Percentiles rank a stretch among this genome's conserved stretches.
These are phyloP conservation scores for Sinhomidia bicolor DNA, from an alignment of 2,888 invertebrate species.

Conservation along the genomic window DNA sequence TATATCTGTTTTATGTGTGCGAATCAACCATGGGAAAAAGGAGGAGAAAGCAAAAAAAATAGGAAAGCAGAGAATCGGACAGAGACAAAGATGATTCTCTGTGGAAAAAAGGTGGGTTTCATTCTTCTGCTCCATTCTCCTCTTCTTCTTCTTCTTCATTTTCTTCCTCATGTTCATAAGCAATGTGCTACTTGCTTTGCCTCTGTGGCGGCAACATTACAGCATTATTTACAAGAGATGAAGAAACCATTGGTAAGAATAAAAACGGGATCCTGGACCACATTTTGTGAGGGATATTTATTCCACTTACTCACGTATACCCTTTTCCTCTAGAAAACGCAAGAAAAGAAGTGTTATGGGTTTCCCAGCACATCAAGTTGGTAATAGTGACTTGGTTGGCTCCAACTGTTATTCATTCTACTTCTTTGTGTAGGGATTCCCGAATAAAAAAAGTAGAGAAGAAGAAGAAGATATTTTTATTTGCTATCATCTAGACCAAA, in stretches of 20 bases:
- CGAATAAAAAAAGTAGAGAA: too few species aligned
- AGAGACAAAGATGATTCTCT: slow-evolving; percentile 53
- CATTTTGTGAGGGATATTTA: background rate
- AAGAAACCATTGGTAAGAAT: slow-evolving; percentile 12
- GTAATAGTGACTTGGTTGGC: too few species aligned
- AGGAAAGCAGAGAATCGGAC: background rate
- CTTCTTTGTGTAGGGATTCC: background rate
- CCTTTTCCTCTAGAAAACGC: background rate
- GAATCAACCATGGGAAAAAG: background rate
- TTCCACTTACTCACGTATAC: background rate
- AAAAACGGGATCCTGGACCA: background rate
- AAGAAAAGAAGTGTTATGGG: slow-evolving; percentile 16
- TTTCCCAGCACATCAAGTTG: slow-evolving; percentile 19
- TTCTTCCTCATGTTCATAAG: background rate
- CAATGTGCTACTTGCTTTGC: background rate
- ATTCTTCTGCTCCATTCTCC: background rate
- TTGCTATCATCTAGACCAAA: slow-evolving; percentile 7
- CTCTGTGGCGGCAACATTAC: background rate
- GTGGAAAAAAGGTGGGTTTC: slow-evolving; percentile 7
- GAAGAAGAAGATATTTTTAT: too few species aligned
- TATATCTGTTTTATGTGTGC: too few species aligned
- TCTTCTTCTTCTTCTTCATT: too few species aligned
- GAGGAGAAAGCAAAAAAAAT: background rate
- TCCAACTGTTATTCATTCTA: too few species aligned
- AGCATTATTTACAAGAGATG: background rate